Percentiles rank a stretch among this genome's conserved stretches.
These are phyloP conservation scores for Hepsetus odoe DNA, from an alignment of 2,113 vertebrate genomes.

Conservation along the genomic window DNA sequence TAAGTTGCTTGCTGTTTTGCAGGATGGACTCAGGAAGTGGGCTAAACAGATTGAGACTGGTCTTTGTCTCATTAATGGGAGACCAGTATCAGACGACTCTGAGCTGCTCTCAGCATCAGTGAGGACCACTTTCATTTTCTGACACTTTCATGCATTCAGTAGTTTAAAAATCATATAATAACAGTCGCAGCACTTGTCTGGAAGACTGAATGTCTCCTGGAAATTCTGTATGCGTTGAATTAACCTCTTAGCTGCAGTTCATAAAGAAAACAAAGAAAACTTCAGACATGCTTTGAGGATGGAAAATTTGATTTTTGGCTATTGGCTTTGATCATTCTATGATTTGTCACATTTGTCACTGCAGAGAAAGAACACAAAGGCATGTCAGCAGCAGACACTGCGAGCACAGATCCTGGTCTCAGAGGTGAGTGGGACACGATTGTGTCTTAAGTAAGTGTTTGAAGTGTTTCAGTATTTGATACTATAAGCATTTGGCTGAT, in stretches of 20 bases:
- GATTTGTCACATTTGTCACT: conserved; percentile 51
- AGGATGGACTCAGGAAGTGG: conserved; percentile 87
- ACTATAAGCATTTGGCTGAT: conserved; percentile 24
- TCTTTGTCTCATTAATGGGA: conserved; percentile 86
- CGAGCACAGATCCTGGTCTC: conserved; percentile 80
- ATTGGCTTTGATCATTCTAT: no score
- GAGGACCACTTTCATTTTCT: conserved; percentile 45
- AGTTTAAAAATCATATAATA: no score
- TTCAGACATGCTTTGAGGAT: no score
- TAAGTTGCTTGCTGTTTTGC: conserved; percentile 57
- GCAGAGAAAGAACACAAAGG: conserved; percentile 80
- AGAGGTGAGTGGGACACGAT: conserved; percentile 74
- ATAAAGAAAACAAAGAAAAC: no score
- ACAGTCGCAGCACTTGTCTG: no score
- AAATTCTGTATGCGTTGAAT: no score
- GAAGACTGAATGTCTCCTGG: no score
- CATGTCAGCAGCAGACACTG: conserved; percentile 73
- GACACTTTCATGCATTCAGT: no score
- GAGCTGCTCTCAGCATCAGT: conserved; percentile 87
- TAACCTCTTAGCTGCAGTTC: no score
- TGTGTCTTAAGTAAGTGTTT: neutral
- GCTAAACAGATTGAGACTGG: conserved; percentile 82
- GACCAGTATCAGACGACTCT: conserved; percentile 76
- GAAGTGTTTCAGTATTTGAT: neutral
- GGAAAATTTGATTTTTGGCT: no score